Conservation (phyloP, 2,888 invertebrate genomes). For the Rotaria macrura region DNA sequence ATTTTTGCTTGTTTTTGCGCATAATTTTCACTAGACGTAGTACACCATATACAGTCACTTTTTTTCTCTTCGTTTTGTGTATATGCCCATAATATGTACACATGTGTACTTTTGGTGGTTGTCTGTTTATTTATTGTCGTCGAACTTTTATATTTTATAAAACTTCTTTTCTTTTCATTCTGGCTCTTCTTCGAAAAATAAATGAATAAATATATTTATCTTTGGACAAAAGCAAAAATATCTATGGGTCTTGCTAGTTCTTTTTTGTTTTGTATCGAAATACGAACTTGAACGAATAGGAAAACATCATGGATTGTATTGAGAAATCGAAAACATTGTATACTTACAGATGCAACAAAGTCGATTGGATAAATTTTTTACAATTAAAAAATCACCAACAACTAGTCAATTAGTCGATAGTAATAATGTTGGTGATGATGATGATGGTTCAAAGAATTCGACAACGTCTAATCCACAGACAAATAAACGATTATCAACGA, state of each 20-base stretch:
- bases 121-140: neutral
- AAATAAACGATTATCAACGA: neutral
- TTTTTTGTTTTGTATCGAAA: no score
- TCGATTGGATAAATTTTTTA: conserved; percentile 17
- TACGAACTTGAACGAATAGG: neutral
- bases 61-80: neutral
- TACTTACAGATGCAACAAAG: neutral
- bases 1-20: neutral
- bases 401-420: neutral
- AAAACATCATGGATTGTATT: neutral
- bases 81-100: conserved; percentile 8
- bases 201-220: conserved; percentile 11
- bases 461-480: neutral
- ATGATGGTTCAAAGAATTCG: neutral
- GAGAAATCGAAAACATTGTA: neutral
- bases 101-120: neutral
- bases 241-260: no score
- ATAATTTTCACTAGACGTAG: conserved; percentile 3
- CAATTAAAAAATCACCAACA: neutral
- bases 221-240: neutral
- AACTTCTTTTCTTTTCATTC: neutral
- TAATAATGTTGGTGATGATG: neutral
- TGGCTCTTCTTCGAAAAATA: neutral
- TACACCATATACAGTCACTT: neutral
- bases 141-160: conserved; percentile 8